phyloP scores from a whole-genome alignment of 2,797 vertebrate genomes.

The Protonibea diacanthus region DNA sequence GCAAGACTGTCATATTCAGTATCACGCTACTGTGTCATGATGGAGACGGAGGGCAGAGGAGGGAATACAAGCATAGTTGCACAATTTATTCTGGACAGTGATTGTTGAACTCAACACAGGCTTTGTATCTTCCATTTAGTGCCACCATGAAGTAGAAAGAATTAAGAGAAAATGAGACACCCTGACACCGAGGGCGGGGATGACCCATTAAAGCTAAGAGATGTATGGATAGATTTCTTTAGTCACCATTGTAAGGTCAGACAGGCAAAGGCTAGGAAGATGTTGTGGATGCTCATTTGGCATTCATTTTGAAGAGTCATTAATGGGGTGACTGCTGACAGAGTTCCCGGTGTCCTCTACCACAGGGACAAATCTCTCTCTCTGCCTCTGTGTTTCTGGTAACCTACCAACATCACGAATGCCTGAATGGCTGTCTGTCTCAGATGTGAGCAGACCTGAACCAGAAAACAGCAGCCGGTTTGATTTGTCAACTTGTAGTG shows the following conservation, averaged over 20 bases:
- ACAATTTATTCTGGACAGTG: constrained; percentile 42
- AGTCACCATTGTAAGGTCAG: neutral
- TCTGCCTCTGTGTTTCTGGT: neutral
- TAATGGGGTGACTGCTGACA: constrained; percentile 4
- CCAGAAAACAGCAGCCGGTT: neutral
- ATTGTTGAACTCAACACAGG: constrained; percentile 10
- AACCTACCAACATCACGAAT: neutral
- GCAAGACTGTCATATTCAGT: constrained; percentile 38
- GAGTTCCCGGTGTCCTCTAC: constrained; percentile 7
- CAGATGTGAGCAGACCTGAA: neutral
- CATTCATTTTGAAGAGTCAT: neutral
- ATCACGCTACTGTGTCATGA: constrained; percentile 21
- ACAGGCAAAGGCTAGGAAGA: neutral
- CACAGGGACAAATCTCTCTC: constrained; percentile 2
- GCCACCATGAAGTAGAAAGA: neutral
- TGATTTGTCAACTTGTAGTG: neutral
- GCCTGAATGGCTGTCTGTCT: neutral
- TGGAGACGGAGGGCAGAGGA: constrained; percentile 9
- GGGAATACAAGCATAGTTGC: constrained; percentile 24
- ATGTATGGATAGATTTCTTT: constrained; percentile 2
- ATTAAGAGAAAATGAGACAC: neutral
- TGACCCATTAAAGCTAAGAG: neutral
- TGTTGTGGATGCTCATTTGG: neutral
- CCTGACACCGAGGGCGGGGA: neutral
- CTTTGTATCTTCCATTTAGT: neutral